A percentile compares a stretch with the other conserved stretches of the same genome.
phyloP scores from a whole-genome alignment of 2,113 vertebrate genomes.

The Nipponia nippon region DNA sequence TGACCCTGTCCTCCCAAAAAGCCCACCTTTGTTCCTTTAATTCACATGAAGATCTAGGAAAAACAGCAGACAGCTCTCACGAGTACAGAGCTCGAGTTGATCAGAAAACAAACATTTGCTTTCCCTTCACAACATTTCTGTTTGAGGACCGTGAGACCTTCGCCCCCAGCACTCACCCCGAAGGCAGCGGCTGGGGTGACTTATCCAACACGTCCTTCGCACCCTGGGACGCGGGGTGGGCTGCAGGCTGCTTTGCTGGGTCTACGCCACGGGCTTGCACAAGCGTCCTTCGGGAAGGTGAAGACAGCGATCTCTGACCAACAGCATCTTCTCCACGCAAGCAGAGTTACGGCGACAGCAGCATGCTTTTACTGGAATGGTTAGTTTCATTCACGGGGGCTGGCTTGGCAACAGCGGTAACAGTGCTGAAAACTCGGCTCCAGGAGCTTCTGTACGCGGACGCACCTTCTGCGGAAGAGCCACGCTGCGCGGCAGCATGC shows the following conservation, averaged over 20 bases:
- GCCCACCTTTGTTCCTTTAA: neutral
- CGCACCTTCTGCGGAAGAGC: neutral
- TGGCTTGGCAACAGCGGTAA: neutral
- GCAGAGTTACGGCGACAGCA: accelerated
- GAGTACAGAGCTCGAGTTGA: accelerated
- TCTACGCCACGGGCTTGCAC: accelerated
- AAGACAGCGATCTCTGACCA: neutral
- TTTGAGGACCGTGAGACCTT: neutral
- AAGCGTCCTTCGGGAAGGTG: neutral
- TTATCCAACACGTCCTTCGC: accelerated
- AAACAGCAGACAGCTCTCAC: accelerated
- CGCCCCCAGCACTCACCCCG: neutral
- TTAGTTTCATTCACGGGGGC: accelerated
- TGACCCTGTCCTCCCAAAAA: neutral
- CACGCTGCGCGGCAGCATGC: accelerated
- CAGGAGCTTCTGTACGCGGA: neutral
- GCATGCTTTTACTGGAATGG: accelerated
- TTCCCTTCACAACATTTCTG: neutral
- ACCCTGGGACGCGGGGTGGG: accelerated
- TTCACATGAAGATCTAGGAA: neutral
- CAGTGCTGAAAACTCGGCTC: accelerated
- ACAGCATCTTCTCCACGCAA: neutral
- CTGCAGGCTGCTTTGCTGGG: neutral
- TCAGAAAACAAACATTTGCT: neutral
- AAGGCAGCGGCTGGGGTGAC: neutral